Base-by-base conservation (phyloP, 92 coral and sea anemone species). In the Pocillopora meandrina region DNA sequence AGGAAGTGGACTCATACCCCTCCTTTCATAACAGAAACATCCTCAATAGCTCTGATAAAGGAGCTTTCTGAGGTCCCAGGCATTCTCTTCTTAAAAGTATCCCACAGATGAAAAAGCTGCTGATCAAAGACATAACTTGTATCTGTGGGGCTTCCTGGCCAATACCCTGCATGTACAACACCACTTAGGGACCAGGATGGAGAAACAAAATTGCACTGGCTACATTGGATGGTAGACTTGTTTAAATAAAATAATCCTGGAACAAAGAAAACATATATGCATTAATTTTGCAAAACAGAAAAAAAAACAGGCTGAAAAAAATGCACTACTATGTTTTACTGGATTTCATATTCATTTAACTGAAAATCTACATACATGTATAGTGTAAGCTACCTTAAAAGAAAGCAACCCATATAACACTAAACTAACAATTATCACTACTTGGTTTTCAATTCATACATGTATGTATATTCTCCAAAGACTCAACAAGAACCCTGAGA, bases 81-180 rank as follows among this genome's bases (percentile, higher is more conserved):
- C 88, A 90, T 86, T 76, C 90, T 75, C 79, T 90, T 90, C 81
- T 87, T 91, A n/a, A 87, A 21, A 61, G 85, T 55, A 65, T 90
- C 93, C 90, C 90, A 86, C 31, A 90, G 75, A 61, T 80, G 76
- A 76, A 90, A 90, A 17, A 90, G 71, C 59, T 77, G 82, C 79
- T 90, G 90, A 57, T 86, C 82, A 78, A 90, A 90, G 6, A 86
- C 62, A 61, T 89, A 80, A 9, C 62, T 82, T 71, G 93, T 79
- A 58, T 87, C 89, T 58, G 61, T 87, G 13, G 93, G 93, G 65
- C 90, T 90, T 60, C 93, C 93, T 77, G 89, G 91, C 92, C 92
- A 90, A 79, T 63, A 90, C 61, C 93, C 93, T 66, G 87, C 61
- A 23, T 76, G 74, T 16, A 90, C 75, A 55, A 90, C 81, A 61